These are phyloP conservation scores for Potamarius usumacintae DNA, from an alignment of 2,113 vertebrate genomes.

Conservation along the genomic window DNA sequence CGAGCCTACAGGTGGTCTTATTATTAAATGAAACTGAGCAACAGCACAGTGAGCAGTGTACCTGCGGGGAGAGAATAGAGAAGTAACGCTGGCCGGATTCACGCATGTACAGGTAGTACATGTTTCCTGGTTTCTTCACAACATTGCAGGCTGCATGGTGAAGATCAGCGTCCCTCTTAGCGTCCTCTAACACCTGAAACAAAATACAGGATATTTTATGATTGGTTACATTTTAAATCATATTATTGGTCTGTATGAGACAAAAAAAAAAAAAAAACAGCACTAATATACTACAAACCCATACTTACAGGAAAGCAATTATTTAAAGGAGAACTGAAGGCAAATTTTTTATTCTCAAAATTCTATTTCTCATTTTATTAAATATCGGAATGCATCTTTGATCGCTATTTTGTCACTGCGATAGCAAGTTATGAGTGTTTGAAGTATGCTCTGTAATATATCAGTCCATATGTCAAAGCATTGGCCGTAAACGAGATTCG, in stretches of 20 bases:
- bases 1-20: not conserved
- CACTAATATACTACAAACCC: not conserved
- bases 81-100: conserved; percentile 91
- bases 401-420: too few relatives aligned
- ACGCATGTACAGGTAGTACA: conserved; percentile 88
- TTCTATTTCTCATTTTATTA: too few relatives aligned
- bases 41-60: conserved; percentile 54
- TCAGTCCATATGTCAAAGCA: too few relatives aligned
- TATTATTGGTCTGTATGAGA: not conserved
- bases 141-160: conserved; percentile 92
- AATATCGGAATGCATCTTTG: too few relatives aligned
- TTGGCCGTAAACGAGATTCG: too few relatives aligned
- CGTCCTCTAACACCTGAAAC: conserved; percentile 87
- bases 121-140: conserved; percentile 90
- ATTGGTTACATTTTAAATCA: not conserved
- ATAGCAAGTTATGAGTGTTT: too few relatives aligned
- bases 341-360: too few relatives aligned
- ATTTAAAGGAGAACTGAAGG: too few relatives aligned
- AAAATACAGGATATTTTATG: not conserved
- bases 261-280: not conserved
- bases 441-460: too few relatives aligned
- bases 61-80: conserved; percentile 93
- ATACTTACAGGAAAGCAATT: not conserved
- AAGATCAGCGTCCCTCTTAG: conserved; percentile 87
- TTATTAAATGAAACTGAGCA: not conserved